These are phyloP conservation scores for Tanypteryx hageni DNA, from an alignment of 2,888 invertebrate genomes.

Conservation along the genomic window DNA sequence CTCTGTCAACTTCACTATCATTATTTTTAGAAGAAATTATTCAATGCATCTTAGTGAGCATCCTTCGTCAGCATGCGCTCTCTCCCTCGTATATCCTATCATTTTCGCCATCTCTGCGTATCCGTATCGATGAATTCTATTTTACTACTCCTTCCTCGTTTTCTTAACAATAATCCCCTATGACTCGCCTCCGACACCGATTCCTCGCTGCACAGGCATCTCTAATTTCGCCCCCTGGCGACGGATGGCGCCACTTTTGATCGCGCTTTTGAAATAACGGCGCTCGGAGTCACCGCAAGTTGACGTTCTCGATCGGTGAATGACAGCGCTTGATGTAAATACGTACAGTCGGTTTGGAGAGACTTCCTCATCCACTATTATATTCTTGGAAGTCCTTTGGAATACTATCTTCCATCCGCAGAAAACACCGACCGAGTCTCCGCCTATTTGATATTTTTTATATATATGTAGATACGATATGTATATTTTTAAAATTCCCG, in stretches of 20 bases:
- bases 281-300: slow-evolving; percentile 6
- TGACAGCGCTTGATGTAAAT: slow-evolving; percentile 27
- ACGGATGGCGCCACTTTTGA: not conserved
- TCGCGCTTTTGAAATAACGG: slow-evolving; percentile 33
- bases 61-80: not conserved
- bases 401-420: not conserved
- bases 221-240: not conserved
- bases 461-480: too few species aligned
- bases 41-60: too few species aligned
- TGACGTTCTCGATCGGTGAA: slow-evolving; percentile 23
- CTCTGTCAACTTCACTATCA: too few species aligned
- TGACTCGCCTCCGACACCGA: not conserved
- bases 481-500: too few species aligned
- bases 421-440: too few species aligned
- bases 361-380: slow-evolving; percentile 5
- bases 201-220: not conserved
- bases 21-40: too few species aligned
- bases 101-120: not conserved
- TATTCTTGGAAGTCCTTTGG: slow-evolving; percentile 11
- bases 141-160: not conserved
- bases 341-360: not conserved
- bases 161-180: not conserved
- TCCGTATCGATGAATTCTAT: too few species aligned
- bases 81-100: not conserved
- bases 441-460: too few species aligned